Percentiles rank a stretch among this genome's conserved stretches.
Conservation (phyloP, 1,140 invertebrate species). For the Scaptomyza graminum region DNA sequence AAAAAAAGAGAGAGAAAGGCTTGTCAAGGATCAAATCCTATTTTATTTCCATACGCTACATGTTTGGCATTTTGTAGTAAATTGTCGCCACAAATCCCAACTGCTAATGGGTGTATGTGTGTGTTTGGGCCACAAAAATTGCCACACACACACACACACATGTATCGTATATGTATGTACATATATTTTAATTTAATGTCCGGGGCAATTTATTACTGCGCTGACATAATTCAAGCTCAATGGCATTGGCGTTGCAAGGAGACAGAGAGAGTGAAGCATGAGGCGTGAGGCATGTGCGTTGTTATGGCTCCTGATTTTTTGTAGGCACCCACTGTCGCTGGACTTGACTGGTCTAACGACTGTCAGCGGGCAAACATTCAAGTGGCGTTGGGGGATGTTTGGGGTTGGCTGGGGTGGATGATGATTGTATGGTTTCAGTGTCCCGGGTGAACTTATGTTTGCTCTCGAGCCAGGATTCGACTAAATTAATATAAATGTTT, state of each 20-base stretch:
- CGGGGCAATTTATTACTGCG: constrained; percentile 71
- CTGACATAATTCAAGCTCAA: constrained; percentile 75
- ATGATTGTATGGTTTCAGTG: constrained; percentile 7
- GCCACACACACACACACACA: constrained; percentile 25
- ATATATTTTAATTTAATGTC: constrained; percentile 72
- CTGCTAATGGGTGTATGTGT: constrained; percentile 8
- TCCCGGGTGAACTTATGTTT: constrained; percentile 35
- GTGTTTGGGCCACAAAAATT: constrained; percentile 26
- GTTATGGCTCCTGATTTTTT: constrained; percentile 43
- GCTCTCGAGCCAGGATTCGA: constrained; percentile 43
- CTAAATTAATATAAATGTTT: constrained; percentile 57
- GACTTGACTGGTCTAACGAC: constrained; percentile 20
- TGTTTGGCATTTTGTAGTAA: constrained; percentile 55
- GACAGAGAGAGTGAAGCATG: constrained; percentile 22
- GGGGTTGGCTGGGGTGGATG: not conserved
- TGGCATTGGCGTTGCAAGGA: constrained; percentile 43
- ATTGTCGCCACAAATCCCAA: constrained; percentile 46
- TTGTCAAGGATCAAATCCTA: constrained; percentile 44
- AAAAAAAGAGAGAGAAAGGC: constrained; percentile 1
- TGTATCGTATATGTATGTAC: constrained; percentile 59
- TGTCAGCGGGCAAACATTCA: constrained; percentile 23
- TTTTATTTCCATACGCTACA: constrained; percentile 42
- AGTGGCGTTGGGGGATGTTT: constrained; percentile 16
- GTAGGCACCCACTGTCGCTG: constrained; percentile 6
- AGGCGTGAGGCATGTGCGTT: constrained; percentile 48